These are phyloP conservation scores for Anastatus disparis DNA, from an alignment of 1,140 invertebrate genomes.

Conservation along the genomic window DNA sequence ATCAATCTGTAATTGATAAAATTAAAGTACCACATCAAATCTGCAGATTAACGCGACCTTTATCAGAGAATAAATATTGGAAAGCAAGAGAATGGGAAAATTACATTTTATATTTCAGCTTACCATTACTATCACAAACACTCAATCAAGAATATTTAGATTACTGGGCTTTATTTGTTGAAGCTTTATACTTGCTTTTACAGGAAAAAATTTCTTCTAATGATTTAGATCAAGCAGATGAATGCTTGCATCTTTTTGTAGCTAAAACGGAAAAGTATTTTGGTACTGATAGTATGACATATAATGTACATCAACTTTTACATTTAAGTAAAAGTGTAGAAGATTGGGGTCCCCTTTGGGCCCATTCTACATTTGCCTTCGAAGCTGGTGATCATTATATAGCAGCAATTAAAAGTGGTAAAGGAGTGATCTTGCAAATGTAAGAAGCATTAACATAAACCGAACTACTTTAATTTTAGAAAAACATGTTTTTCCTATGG, in stretches of 20 bases:
- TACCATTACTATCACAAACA: neutral
- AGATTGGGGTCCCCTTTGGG: constrained; percentile 20
- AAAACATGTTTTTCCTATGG: neutral
- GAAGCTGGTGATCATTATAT: neutral
- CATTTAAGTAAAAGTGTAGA: constrained; percentile 15
- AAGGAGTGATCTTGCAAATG: constrained; percentile 11
- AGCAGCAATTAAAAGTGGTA: neutral
- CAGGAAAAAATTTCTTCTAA: neutral
- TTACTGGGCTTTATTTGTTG: neutral
- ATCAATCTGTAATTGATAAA: neutral
- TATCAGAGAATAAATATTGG: neutral
- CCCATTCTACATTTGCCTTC: no score
- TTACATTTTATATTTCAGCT: neutral
- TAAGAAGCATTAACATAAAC: neutral
- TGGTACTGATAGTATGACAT: neutral
- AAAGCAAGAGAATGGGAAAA: neutral
- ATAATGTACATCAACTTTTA: constrained; percentile 19
- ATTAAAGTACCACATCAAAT: neutral
- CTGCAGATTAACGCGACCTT: neutral
- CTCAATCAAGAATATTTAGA: neutral
- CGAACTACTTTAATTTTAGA: neutral
- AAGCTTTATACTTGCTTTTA: neutral
- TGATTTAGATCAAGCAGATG: neutral
- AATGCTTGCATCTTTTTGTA: neutral
- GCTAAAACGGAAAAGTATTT: neutral